A percentile compares a stretch with the other conserved stretches of the same genome.
phyloP scores from a whole-genome alignment of 2,888 invertebrate genomes.

The Vanessa cardui region DNA sequence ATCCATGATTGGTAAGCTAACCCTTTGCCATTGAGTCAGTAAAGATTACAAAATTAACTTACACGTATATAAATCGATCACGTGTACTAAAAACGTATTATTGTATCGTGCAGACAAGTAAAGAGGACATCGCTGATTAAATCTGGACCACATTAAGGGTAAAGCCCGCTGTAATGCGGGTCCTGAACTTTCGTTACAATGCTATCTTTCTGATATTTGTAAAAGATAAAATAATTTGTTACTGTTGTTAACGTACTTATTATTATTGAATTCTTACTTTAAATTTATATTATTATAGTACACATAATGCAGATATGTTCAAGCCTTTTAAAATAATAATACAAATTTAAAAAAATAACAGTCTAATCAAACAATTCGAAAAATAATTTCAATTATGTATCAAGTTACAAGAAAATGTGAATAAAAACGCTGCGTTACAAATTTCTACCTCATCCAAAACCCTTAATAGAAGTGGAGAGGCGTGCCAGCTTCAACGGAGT shows the following conservation, averaged over 20 bases:
- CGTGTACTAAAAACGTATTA: background rate
- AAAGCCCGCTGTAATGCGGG: constrained; percentile 26
- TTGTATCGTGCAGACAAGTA: background rate
- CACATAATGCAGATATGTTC: no score
- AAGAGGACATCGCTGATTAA: constrained; percentile 20
- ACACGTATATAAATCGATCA: no score
- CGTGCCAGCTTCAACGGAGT: constrained; percentile 6
- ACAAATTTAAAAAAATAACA: no score
- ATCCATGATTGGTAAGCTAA: no score
- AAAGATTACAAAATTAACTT: no score
- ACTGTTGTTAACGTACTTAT: constrained; percentile 7
- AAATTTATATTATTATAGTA: no score
- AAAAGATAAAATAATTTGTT: constrained; percentile 8
- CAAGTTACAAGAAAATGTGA: constrained; percentile 5
- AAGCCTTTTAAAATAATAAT: no score
- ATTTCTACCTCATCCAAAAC: constrained; percentile 11
- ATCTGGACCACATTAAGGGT: constrained; percentile 27
- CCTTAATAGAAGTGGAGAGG: constrained; percentile 17
- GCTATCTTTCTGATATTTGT: constrained; percentile 25
- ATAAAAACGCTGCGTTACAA: constrained; percentile 2
- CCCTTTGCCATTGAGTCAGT: no score
- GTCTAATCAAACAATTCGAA: background rate
- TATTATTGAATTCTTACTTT: no score
- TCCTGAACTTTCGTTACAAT: constrained; percentile 18
- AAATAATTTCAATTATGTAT: background rate